Conservation (phyloP, 2,797 vertebrate genomes). For the Argya squamiceps region DNA sequence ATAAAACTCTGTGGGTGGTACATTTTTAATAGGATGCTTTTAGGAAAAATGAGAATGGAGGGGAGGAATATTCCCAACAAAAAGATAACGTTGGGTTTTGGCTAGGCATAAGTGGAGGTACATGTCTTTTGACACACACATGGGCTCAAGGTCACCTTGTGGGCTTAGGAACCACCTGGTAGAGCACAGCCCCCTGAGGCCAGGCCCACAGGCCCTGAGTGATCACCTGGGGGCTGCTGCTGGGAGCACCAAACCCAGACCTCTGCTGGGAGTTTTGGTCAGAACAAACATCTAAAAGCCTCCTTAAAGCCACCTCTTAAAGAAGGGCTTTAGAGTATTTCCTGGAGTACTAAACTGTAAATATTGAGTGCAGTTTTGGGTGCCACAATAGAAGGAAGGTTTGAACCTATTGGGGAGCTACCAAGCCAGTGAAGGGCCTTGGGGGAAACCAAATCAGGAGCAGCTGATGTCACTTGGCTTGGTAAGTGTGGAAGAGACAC, state of each 20-base stretch:
- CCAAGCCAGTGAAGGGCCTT: background rate
- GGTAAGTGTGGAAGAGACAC: background rate
- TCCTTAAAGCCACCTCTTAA: background rate
- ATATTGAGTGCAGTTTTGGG: background rate
- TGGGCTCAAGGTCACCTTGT: background rate
- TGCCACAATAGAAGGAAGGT: background rate
- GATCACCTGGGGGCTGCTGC: too few relatives aligned
- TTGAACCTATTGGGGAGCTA: background rate
- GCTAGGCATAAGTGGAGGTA: background rate
- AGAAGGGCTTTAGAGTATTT: background rate
- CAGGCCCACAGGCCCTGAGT: too few relatives aligned
- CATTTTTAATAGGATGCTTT: background rate
- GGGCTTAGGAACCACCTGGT: background rate
- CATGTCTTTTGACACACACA: background rate
- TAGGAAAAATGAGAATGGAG: background rate
- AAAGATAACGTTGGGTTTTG: background rate
- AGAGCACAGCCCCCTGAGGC: background rate
- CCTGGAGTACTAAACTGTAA: background rate
- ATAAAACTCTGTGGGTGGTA: background rate
- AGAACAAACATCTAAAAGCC: background rate
- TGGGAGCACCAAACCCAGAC: accelerated
- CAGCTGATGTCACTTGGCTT: background rate
- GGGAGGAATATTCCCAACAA: accelerated
- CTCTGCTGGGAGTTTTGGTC: background rate
- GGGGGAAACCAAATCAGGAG: background rate